Evolutionary conservation across 1,140 invertebrate species (phyloP), one percentile per base, ranked within the genome.

Genomic region (Onthophagus taurus): DNA sequence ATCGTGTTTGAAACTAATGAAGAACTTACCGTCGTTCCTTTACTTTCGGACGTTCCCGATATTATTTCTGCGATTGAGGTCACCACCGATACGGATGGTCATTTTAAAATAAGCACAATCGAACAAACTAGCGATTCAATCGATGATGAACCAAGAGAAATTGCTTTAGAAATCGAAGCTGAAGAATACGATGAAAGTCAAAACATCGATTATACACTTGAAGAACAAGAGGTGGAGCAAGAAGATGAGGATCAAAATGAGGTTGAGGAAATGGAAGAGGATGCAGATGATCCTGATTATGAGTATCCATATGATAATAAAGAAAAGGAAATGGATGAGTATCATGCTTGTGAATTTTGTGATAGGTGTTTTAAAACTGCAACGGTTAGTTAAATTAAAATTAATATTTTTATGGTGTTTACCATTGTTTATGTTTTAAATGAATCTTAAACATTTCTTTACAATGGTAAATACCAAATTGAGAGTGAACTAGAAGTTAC

Each of bases 381-480:
- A 13, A 48, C 58, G 26, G 61, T 62, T 50, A 53, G 54, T 54
- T 48, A 50, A 56, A 57, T 58, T 55, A 38, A 62, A 44, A 54
- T 42, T 64, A 9, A 13, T 11, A 6, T 29, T 11, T 9, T 20
- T 3, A 8, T n/a, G 16, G 16, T 21, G 11, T 3, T 5, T 41
- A 20, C 13, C 12, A 17, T 4, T 30, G 4, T 31, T 29, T 5
- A 17, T 23, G 7, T 12, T 34, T n/a, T 6, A n/a, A n/a, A n/a
- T n/a, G n/a, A n/a, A n/a, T n/a, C n/a, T n/a, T n/a, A n/a, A n/a
- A n/a, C 7, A n/a, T 29, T 8, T 29, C 24, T 29, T 29, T 29
- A 29, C 24, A 29, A 29, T 29, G 24, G 24, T 8, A 29, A 7
- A 7, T 29, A 17, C 11, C n/a, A 11, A 14, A 9, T 19, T 5